Evolutionary conservation across 2,797 vertebrate species (phyloP), one percentile per base, ranked within the genome.

Genomic region (Cheirogaleus major): DNA sequence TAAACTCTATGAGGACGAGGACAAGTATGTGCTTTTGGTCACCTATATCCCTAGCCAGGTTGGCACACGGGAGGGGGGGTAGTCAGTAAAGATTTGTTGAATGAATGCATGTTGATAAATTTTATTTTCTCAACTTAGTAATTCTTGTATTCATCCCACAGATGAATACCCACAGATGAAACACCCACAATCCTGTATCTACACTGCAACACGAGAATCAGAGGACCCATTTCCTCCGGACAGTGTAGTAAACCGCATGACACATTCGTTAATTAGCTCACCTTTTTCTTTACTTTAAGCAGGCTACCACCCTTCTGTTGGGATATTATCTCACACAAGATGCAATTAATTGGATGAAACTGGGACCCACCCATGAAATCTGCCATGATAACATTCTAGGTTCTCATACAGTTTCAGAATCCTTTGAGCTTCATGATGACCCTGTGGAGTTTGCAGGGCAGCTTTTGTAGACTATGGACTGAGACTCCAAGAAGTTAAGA

Each of bases 281-380:
- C 52, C 50, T 61, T 73, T 73, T 88, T 89, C 67, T 89, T 75
- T 35, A 30, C 67, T 38, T 48, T 45, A 67, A 50, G 25, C n/a
- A 73, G 55, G 59, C 50, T 67, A 8, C 50, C 38, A n/a, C 72
- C 15, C 32, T 79, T 82, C n/a, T 32, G 55, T 57, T 48, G 7
- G 63, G 82, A 85, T 85, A 20, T 45, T 80, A 63, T 81, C 89
- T 85, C 67, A 81, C 20, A 48, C 15, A 27, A 73, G 72, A 35
- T 82, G 32, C 50, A 83, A 65, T 73, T 86, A 87, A 83, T 55
- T 97, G 89, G 20, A 38, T 76, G 67, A 89, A 89, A 67, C 79
- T 76, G 43, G 70, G 69, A 84, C 43, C 78, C 45, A 70, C 38
- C 9, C 57, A 80, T 89, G 73, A 57, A 73, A 61, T 69, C 93